Evolutionary conservation across 2,113 vertebrate species (phyloP), one percentile per base, ranked within the genome.

Genomic region (Telmatochromis brachygnathus): DNA sequence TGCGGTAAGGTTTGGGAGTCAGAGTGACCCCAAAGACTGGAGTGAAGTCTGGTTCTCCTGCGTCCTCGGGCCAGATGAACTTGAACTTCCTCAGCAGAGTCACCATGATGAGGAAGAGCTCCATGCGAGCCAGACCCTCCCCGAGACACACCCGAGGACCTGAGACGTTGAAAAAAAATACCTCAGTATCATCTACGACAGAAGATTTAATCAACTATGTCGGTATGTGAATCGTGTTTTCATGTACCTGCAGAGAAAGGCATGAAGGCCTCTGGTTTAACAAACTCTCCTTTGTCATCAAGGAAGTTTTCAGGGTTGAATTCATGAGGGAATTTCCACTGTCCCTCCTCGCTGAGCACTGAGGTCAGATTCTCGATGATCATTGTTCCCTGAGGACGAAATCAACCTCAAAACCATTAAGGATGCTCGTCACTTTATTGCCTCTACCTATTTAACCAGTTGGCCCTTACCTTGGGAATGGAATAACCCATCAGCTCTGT

Each of bases 281-380:
- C 53, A 88, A 95, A 95, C 81, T 95, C 92, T 87, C 93, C 94
- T 30, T 93, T 10, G 35, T 95, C 88, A 82, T 92, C 92, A 4
- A 96, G 95, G 81, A 96, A 96, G 84, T 96, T 95, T 28, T 95
- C 93, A 79, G 94, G 96, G 51, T 95, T 96, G 84, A 96, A 96
- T 21, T 95, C 91, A 53, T 91, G 84, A 17, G 95, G 94, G 42
- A 51, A 94, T 80, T 96, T 96, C 96, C 96, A 96, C 42, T 95
- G 93, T 42, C 91, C 91, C 26, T 96, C 94, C 37, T 96, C 95
- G n/a, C 13, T 70, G 75, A 94, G 86, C 33, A 92, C 81, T 5
- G 94, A 94, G 4, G 56, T 37, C 86, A 96, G 26, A 82, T 95
- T 94, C 17, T 93, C 92, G 13, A 96, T 94, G 77, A 96, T 85